These are phyloP conservation scores for Psephotus haematonotus DNA, from an alignment of 2,113 vertebrate genomes.

Conservation along the genomic window DNA sequence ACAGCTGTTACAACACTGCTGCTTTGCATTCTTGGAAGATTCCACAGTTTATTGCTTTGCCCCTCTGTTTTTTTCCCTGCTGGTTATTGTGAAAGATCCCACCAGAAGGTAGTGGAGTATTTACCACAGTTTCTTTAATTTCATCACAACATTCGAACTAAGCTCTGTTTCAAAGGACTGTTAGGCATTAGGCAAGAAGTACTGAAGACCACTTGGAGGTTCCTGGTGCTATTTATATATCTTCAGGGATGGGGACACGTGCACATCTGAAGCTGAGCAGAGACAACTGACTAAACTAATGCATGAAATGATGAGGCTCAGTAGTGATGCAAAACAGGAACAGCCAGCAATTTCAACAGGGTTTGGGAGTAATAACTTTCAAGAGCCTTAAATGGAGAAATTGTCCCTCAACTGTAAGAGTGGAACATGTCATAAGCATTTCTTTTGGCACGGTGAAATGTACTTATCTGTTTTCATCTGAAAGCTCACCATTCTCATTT, in stretches of 20 bases:
- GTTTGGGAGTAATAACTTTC: background rate
- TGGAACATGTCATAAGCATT: background rate
- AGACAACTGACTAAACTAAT: background rate
- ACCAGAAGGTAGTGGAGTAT: background rate
- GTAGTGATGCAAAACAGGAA: background rate
- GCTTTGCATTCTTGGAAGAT: conserved; percentile 42
- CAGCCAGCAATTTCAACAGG: background rate
- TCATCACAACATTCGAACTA: accelerated
- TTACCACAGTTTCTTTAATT: background rate
- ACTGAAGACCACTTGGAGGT: background rate
- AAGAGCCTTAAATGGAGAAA: background rate
- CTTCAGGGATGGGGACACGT: background rate
- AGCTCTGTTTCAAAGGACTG: background rate
- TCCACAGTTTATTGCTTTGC: background rate
- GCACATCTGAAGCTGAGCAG: background rate
- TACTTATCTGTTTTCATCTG: background rate
- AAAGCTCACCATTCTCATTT: background rate
- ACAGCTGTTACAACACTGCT: conserved; percentile 34
- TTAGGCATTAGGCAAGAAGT: background rate
- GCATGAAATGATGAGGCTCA: background rate
- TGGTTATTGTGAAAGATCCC: background rate
- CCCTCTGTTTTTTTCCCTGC: background rate
- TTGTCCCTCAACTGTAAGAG: background rate
- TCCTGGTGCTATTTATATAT: background rate
- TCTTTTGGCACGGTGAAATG: background rate